Evolutionary conservation across 2,113 vertebrate species (phyloP).

Genomic region (Echinops telfairi): DNA sequence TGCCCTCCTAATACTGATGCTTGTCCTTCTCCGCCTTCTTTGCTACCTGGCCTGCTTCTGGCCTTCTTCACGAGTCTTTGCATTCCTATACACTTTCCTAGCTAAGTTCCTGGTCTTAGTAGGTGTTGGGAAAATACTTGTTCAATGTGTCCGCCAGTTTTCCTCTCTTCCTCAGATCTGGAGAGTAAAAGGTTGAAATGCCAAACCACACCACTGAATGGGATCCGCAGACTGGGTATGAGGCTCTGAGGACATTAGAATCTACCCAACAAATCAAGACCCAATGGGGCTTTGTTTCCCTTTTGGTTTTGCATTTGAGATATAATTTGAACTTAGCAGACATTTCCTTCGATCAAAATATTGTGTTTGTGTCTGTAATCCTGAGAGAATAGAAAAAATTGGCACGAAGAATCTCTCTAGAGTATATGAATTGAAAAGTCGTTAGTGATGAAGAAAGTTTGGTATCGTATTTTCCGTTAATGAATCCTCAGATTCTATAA

Average conservation of each 20-base stretch:
- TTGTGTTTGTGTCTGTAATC: not conserved
- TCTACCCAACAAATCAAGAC: not conserved
- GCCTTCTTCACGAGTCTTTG: not conserved
- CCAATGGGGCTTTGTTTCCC: not conserved
- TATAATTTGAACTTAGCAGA: not conserved
- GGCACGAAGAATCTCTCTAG: not conserved
- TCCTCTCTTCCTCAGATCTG: not conserved
- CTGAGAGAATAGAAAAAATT: slow-evolving; percentile 27
- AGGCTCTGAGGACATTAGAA: not conserved
- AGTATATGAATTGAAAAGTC: not conserved
- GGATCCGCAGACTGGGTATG: not conserved
- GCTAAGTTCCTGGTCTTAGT: not conserved
- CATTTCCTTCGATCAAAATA: slow-evolving; percentile 17
- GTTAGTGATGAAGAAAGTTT: not conserved
- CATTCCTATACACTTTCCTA: not conserved
- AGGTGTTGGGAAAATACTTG: not conserved
- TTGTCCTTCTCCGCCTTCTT: not conserved
- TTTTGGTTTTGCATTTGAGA: slow-evolving; percentile 45
- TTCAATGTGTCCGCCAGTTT: not conserved
- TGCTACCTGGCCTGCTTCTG: not conserved
- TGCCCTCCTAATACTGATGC: not conserved
- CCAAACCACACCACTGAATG: not conserved
- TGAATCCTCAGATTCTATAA: not conserved
- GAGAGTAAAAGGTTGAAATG: slow-evolving; percentile 10
- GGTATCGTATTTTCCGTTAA: not conserved